A percentile compares a stretch with the other conserved stretches of the same genome.
phyloP scores from a whole-genome alignment of 2,113 vertebrate genomes.

The Trichomycterus rosablanca region DNA sequence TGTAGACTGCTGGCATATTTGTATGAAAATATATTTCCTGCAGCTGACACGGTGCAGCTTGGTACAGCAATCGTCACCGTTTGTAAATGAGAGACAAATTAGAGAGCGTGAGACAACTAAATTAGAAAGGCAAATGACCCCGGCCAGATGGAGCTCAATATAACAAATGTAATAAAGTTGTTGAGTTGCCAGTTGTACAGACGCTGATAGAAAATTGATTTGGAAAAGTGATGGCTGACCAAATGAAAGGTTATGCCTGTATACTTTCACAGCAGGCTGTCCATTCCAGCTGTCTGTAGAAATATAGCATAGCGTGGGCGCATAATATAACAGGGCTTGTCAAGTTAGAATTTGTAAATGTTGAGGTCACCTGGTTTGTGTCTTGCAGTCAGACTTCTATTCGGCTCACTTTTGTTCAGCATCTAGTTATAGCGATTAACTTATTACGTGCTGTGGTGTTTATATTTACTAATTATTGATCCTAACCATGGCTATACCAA shows the following conservation, averaged over 20 bases:
- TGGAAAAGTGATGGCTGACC: slow-evolving; percentile 39
- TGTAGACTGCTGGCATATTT: slow-evolving; percentile 54
- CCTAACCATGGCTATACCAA: too few relatives aligned
- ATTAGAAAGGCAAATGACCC: slow-evolving; percentile 75
- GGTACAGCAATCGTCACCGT: slow-evolving; percentile 63
- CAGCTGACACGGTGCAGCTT: slow-evolving; percentile 67
- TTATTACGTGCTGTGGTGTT: too few relatives aligned
- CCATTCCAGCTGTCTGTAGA: slow-evolving; percentile 21
- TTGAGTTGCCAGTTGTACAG: slow-evolving; percentile 72
- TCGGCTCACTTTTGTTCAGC: too few relatives aligned
- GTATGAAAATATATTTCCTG: slow-evolving; percentile 63
- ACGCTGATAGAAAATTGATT: slow-evolving; percentile 63
- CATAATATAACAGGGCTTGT: slow-evolving; percentile 14
- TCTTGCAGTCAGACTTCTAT: too few relatives aligned
- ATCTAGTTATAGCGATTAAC: too few relatives aligned
- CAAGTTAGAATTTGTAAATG: slow-evolving; percentile 11
- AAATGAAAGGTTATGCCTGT: slow-evolving; percentile 70
- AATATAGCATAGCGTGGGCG: slow-evolving; percentile 11
- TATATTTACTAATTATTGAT: too few relatives aligned
- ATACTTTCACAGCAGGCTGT: slow-evolving; percentile 36
- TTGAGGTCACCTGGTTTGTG: slow-evolving; percentile 10
- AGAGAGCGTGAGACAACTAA: slow-evolving; percentile 73
- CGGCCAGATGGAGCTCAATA: slow-evolving; percentile 73
- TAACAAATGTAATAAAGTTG: slow-evolving; percentile 76
- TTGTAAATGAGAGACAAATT: slow-evolving; percentile 74